phyloP scores from a whole-genome alignment of 2,113 vertebrate species.

The Halcyon malimbica region DNA sequence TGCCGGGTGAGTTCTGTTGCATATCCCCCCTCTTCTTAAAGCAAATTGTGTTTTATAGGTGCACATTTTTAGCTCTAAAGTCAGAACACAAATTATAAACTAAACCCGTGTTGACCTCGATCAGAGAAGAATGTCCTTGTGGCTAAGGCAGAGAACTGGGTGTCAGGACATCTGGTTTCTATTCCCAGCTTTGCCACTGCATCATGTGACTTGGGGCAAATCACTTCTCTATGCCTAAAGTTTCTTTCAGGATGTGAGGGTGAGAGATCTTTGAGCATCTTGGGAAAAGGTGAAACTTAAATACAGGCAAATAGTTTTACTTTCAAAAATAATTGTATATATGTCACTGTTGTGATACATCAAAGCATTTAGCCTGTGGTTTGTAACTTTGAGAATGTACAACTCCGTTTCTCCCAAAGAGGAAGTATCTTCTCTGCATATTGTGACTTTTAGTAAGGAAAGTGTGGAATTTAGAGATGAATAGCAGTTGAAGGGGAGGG shows the following conservation, averaged over 20 bases:
- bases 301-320: not conserved
- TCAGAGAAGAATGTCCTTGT: slow-evolving; percentile 58
- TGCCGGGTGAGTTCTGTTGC: slow-evolving; percentile 83
- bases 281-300: not conserved
- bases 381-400: not conserved
- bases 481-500: not conserved
- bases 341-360: not conserved
- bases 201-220: not conserved
- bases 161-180: slow-evolving; percentile 69
- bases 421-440: not conserved
- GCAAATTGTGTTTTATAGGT: not conserved
- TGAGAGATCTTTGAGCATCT: not conserved
- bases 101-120: slow-evolving; percentile 34
- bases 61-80: slow-evolving; percentile 47
- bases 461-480: not conserved
- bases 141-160: slow-evolving; percentile 34
- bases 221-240: not conserved
- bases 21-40: not conserved
- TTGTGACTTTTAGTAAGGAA: not conserved
- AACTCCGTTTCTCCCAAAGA: not conserved
- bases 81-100: slow-evolving; percentile 39
- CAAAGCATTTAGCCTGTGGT: not conserved
- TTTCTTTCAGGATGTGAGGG: not conserved
- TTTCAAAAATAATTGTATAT: not conserved
- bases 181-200: slow-evolving; percentile 39